Evolutionary conservation across 37 sponge, comb jelly and placozoan species (phyloP).

Genomic region (Haliclona indistincta): DNA sequence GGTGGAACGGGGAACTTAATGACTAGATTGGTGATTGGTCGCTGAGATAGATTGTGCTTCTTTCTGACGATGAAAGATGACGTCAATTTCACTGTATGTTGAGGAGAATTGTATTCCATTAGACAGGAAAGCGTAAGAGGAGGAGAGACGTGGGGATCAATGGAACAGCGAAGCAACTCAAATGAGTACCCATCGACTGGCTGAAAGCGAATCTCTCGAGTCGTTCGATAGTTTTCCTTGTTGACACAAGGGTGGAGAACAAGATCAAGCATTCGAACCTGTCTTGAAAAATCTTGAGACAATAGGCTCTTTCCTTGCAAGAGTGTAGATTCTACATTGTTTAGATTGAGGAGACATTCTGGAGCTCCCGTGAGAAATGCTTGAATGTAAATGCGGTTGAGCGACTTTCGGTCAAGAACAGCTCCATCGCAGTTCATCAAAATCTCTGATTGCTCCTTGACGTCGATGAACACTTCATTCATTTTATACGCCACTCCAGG

Average conservation of each 20-base stretch:
- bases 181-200: conserved; percentile 82
- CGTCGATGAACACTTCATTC: conserved; percentile 89
- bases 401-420: conserved; percentile 73
- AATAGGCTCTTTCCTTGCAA: conserved; percentile 54
- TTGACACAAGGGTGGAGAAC: conserved; percentile 87
- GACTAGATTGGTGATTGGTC: conserved; percentile 72
- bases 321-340: conserved; percentile 76
- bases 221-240: conserved; percentile 38
- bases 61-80: conserved; percentile 68
- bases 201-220: conserved; percentile 67
- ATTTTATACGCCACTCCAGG: conserved; percentile 74
- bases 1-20: conserved; percentile 82
- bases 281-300: conserved; percentile 56
- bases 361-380: conserved; percentile 71
- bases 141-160: conserved; percentile 72
- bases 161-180: conserved; percentile 74
- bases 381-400: conserved; percentile 73
- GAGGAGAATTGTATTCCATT: conserved; percentile 71
- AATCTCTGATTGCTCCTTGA: conserved; percentile 77
- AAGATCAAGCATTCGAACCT: conserved; percentile 65
- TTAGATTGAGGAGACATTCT: conserved; percentile 68
- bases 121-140: conserved; percentile 70
- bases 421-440: conserved; percentile 93
- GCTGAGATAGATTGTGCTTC: conserved; percentile 67
- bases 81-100: conserved; percentile 55